Percentiles rank a stretch among this genome's conserved stretches.
Evolutionary conservation across 2,113 vertebrate genomes (phyloP).

Genomic region (Pelusios castaneus): DNA sequence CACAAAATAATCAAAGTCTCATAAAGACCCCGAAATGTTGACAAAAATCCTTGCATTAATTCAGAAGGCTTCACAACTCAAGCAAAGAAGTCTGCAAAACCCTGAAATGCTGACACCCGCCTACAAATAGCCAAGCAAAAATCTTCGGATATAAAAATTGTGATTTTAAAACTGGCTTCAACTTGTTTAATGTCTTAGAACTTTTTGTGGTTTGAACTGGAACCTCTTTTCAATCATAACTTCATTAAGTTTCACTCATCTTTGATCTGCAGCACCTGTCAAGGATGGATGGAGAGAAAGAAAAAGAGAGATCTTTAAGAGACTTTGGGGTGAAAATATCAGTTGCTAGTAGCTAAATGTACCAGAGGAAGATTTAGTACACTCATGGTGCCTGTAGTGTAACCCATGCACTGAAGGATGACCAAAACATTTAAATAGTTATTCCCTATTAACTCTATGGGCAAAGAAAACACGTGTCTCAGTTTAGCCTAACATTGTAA

Average conservation of each 20-base stretch:
- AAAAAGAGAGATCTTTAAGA: slow-evolving; percentile 40
- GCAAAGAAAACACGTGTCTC: slow-evolving; percentile 61
- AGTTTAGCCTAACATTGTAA: slow-evolving; percentile 36
- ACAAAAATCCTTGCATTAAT: not conserved
- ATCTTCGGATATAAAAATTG: not conserved
- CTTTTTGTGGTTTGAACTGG: not conserved
- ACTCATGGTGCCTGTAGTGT: slow-evolving; percentile 65
- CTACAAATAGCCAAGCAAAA: not conserved
- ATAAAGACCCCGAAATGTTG: rapidly evolving
- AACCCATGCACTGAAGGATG: slow-evolving; percentile 37
- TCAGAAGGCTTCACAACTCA: not conserved
- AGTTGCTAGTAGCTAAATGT: not conserved
- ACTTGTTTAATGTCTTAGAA: not conserved
- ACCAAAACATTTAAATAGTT: slow-evolving; percentile 67
- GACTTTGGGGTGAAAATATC: slow-evolving; percentile 21
- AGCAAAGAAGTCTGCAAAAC: not conserved
- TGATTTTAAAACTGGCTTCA: not conserved
- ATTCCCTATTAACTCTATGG: slow-evolving; percentile 67
- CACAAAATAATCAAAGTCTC: not conserved
- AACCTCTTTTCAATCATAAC: not conserved
- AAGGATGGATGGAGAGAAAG: not conserved
- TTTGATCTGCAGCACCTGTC: not conserved
- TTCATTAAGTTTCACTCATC: not conserved
- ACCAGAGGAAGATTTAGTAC: slow-evolving; percentile 57
- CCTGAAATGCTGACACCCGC: not conserved